Evolutionary conservation across 2,888 invertebrate genomes (phyloP).

Genomic region (Portevinia maculata): DNA sequence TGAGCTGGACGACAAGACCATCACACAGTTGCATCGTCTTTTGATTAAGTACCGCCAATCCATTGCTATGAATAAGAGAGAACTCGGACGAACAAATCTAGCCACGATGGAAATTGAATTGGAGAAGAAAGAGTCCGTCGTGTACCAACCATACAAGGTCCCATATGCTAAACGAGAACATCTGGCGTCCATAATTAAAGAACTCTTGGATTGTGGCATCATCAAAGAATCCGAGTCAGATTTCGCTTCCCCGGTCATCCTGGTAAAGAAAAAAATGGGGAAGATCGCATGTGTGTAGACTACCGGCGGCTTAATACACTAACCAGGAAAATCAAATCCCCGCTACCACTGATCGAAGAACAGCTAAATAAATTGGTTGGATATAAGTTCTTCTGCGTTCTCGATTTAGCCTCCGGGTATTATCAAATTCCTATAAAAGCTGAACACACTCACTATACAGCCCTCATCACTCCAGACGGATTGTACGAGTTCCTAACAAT

Average conservation of each 20-base stretch:
- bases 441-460: too few species aligned
- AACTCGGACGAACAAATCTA: conserved; percentile 18
- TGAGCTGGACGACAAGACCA: neutral
- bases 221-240: conserved; percentile 28
- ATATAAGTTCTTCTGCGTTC: too few species aligned
- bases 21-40: too few species aligned
- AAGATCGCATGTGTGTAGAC: conserved; percentile 15
- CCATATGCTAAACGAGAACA: conserved; percentile 35
- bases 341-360: too few species aligned
- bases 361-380: too few species aligned
- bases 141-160: conserved; percentile 16
- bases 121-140: neutral
- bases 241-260: conserved; percentile 11
- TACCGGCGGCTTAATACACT: too few species aligned
- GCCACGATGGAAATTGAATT: conserved; percentile 23
- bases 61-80: conserved; percentile 6
- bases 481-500: too few species aligned
- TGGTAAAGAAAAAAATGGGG: conserved; percentile 38
- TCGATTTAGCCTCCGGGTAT: too few species aligned
- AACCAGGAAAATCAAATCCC: too few species aligned
- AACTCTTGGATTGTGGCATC: conserved; percentile 1
- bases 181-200: neutral
- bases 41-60: neutral
- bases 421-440: too few species aligned
- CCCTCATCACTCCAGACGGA: too few species aligned